Percentiles rank a stretch among this genome's conserved stretches.
These are phyloP conservation scores for Cataglyphis cursor DNA, from an alignment of 2,888 invertebrate species.

Conservation along the genomic window DNA sequence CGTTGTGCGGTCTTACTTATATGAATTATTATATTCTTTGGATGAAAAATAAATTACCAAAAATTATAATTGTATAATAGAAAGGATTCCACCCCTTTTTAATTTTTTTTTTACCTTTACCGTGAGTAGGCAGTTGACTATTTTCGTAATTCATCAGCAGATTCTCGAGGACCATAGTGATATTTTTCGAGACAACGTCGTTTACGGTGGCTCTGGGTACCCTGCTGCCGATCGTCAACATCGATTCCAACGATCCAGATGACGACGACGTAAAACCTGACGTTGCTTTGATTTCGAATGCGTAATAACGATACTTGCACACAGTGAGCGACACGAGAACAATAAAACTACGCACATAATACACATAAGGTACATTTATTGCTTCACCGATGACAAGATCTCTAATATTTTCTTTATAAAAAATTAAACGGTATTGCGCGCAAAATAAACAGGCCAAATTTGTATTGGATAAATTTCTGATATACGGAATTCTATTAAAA, in stretches of 20 bases:
- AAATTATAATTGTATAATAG: not conserved
- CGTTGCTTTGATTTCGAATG: conserved; percentile 51
- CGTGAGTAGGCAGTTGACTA: conserved; percentile 95
- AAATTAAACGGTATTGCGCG: not conserved
- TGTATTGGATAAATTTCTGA: not conserved
- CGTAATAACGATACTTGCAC: conserved; percentile 73
- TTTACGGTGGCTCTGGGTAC: conserved; percentile 88
- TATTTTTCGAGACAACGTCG: conserved; percentile 93
- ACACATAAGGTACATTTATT: not conserved
- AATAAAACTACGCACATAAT: conserved; percentile 66
- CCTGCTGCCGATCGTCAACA: conserved; percentile 67
- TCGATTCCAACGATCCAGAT: conserved; percentile 18
- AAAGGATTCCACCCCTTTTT: not conserved
- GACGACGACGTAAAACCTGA: not conserved
- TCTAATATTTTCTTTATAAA: conserved; percentile 21
- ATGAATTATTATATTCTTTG: not conserved
- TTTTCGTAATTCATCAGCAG: conserved; percentile 96
- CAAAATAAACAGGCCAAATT: not conserved
- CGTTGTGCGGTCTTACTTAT: not conserved
- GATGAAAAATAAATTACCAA: not conserved
- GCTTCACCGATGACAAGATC: not conserved
- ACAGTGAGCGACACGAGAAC: conserved; percentile 74
- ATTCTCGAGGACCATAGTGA: conserved; percentile 94
- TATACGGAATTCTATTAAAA: not conserved
- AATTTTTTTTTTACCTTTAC: conserved; percentile 89